phyloP scores from a whole-genome alignment of 2,797 vertebrate species.

The Rhyacichthys aspro region DNA sequence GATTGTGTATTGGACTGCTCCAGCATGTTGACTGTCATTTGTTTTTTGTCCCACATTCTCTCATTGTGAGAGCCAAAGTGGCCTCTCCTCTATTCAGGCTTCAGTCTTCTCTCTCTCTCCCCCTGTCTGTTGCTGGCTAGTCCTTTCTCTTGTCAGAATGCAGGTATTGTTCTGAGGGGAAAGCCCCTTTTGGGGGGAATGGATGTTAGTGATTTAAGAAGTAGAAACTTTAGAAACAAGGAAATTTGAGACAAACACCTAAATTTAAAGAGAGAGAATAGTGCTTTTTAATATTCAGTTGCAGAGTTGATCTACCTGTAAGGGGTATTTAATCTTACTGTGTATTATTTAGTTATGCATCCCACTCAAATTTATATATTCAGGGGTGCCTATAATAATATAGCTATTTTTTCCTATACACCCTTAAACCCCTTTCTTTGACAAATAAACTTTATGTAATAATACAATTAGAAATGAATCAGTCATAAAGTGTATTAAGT shows the following conservation, averaged over 20 bases:
- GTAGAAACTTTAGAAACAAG: constrained; percentile 8
- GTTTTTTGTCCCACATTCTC: constrained; percentile 38
- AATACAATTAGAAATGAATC: too few species aligned
- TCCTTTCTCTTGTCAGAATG: constrained; percentile 40
- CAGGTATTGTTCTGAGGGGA: constrained; percentile 40
- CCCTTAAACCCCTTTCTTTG: too few species aligned
- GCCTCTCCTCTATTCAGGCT: constrained; percentile 37
- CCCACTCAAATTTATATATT: too few species aligned
- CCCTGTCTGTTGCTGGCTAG: constrained; percentile 4
- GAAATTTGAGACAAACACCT: constrained; percentile 3
- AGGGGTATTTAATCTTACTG: too few species aligned
- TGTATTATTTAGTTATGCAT: too few species aligned
- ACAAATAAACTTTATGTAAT: too few species aligned
- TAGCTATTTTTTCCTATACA: too few species aligned
- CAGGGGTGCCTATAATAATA: too few species aligned
- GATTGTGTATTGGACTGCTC: constrained; percentile 19
- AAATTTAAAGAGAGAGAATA: not conserved
- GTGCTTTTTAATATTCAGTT: not conserved
- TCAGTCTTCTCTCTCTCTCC: constrained; percentile 9
- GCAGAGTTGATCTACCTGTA: too few species aligned
- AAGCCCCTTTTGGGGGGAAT: constrained; percentile 15
- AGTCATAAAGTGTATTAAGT: too few species aligned
- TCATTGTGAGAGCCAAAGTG: constrained; percentile 37
- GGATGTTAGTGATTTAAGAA: constrained; percentile 8
- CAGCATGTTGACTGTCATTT: constrained; percentile 31